Evolutionary conservation across 2,888 invertebrate genomes (phyloP), one percentile per base, ranked within the genome.

Genomic region (Diploptera punctata): DNA sequence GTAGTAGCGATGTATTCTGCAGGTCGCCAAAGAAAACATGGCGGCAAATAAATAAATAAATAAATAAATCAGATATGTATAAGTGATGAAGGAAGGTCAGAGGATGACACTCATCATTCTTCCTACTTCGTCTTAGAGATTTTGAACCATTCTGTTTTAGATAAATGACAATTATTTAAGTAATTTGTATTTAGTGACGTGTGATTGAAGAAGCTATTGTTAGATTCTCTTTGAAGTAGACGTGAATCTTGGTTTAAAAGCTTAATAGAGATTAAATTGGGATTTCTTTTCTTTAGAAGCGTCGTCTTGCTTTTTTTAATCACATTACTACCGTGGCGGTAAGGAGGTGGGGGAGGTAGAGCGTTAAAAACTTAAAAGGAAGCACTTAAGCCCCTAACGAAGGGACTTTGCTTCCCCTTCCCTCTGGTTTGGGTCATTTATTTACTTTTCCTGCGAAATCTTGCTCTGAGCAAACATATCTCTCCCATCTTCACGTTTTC

Each of bases 301-400:
- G 10, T 38, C n/a, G n/a, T 16, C 62, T 57, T 57, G 18, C 29
- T 29, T 24, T 54, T 54, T 54, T 54, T 47, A 47, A 24, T 24
- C 54, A 29, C 57, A 1, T 57, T 31, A 2, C 13, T 21, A 52
- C 1, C 3, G 24, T 9, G 31, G 29, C 9, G 16, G 19, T 24
- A 52, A 21, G 19, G n/a, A n/a, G n/a, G n/a, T n/a, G n/a, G n/a
- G n/a, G 9, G n/a, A 31, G 61, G 7, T 38, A 24, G 65, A 16
- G 65, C 44, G 52, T 54, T 65, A 57, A 57, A n/a, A 43, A 57
- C 57, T 68, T 68, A 57, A 68, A 68, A 68, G 68, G 68, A 68
- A 57, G 33, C 68, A 57, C 57, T 57, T 68, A 68, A 57, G 18
- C n/a, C 21, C 21, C 26, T 19, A 68, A 57, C 24, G 68, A 68